Conservation (phyloP, 2,888 invertebrate genomes). For the Lepidochitona cinerea region DNA sequence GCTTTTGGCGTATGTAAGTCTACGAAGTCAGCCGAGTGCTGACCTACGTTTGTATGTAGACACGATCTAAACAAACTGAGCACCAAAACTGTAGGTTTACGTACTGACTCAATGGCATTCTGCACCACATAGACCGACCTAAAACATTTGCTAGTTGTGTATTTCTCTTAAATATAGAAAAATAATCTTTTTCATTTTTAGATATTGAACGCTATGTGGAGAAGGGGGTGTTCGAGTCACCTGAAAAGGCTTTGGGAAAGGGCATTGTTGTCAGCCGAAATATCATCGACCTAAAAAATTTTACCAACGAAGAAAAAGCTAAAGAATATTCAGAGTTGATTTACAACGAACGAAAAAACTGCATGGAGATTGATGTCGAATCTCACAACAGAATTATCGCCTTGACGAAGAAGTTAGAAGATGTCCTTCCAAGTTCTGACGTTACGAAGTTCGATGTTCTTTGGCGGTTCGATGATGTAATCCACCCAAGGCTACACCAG, state of each 20-base stretch:
- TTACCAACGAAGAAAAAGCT: constrained; percentile 42
- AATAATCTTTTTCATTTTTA: constrained; percentile 34
- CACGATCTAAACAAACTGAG: too few species aligned
- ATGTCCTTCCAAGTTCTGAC: constrained; percentile 42
- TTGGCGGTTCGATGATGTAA: constrained; percentile 67
- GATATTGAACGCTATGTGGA: constrained; percentile 58
- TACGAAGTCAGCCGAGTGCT: too few species aligned
- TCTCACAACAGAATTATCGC: constrained; percentile 39
- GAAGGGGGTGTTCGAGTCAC: constrained; percentile 46
- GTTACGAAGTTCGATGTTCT: constrained; percentile 53
- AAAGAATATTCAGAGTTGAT: constrained; percentile 54
- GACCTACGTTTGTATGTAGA: too few species aligned
- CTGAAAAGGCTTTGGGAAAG: constrained; percentile 37
- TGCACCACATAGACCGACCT: too few species aligned
- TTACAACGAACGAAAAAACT: constrained; percentile 46
- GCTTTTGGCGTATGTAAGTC: too few species aligned
- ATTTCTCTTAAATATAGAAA: too few species aligned
- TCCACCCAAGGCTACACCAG: constrained; percentile 57
- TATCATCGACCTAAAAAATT: constrained; percentile 68
- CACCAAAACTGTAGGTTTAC: too few species aligned
- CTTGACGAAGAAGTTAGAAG: constrained; percentile 45
- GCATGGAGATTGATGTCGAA: constrained; percentile 43
- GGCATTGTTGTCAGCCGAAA: constrained; percentile 57
- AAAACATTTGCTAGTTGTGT: too few species aligned
- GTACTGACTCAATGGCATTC: too few species aligned